Evolutionary conservation across 2,113 vertebrate genomes (phyloP).

Genomic region (Taxidea taxus): DNA sequence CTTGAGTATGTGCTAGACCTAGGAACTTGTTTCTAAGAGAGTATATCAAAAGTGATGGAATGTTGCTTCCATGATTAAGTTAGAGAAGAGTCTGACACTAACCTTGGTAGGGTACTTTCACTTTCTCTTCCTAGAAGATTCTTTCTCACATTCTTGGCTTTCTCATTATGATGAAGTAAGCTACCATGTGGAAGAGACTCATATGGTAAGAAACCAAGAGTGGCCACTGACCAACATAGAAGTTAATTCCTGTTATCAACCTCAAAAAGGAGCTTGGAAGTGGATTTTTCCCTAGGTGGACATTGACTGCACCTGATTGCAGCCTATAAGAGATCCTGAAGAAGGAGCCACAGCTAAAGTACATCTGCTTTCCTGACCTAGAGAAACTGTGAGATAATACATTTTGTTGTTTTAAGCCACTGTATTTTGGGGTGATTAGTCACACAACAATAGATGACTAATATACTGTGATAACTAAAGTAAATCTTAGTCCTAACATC

Average conservation of each 20-base stretch:
- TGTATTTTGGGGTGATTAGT: not conserved
- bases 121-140: not conserved
- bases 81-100: not conserved
- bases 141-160: not conserved
- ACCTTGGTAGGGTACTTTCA: not conserved
- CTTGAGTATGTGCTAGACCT: not conserved
- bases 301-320: not conserved
- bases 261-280: not conserved
- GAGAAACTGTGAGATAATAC: not conserved
- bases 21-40: not conserved
- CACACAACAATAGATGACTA: not conserved
- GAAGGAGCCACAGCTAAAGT: not conserved
- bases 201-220: not conserved
- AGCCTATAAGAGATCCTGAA: not conserved
- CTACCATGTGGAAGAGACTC: not conserved
- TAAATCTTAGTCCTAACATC: conserved; percentile 40
- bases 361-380: not conserved
- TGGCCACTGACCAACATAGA: not conserved
- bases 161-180: not conserved
- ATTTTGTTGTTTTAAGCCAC: not conserved
- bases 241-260: not conserved
- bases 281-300: not conserved
- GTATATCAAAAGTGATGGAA: not conserved
- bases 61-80: not conserved
- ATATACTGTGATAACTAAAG: conserved; percentile 17